Evolutionary conservation across 2,888 invertebrate genomes (phyloP).

Genomic region (Brachyptera putata): DNA sequence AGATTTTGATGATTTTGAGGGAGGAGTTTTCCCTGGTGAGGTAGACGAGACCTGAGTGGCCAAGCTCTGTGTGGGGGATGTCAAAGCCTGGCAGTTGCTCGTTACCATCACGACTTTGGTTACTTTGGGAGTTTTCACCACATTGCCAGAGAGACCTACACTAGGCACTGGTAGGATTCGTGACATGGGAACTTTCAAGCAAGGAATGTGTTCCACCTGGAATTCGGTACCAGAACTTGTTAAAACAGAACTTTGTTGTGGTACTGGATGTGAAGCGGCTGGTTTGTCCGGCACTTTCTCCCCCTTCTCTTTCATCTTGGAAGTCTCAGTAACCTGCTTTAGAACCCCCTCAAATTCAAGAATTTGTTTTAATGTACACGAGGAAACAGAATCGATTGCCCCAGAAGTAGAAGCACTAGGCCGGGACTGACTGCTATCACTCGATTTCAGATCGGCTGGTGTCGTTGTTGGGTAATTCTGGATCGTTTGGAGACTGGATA

Average conservation of each 20-base stretch:
- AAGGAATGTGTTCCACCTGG: slow-evolving; percentile 37
- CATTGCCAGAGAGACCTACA: slow-evolving; percentile 40
- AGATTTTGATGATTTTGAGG: slow-evolving; percentile 43
- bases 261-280: too few relatives aligned
- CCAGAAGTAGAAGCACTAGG: too few relatives aligned
- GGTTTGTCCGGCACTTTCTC: too few relatives aligned
- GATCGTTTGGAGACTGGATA: not conserved
- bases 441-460: too few relatives aligned
- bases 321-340: slow-evolving; percentile 58
- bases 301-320: slow-evolving; percentile 52
- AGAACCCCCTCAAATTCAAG: slow-evolving; percentile 76
- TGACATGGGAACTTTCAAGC: slow-evolving; percentile 27
- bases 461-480: slow-evolving; percentile 35
- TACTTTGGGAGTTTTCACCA: slow-evolving; percentile 35
- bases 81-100: slow-evolving; percentile 52
- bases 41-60: slow-evolving; percentile 53
- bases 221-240: slow-evolving; percentile 27
- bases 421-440: slow-evolving; percentile 44
- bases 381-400: slow-evolving; percentile 41
- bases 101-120: slow-evolving; percentile 64
- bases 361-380: slow-evolving; percentile 70
- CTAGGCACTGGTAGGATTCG: slow-evolving; percentile 25
- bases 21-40: slow-evolving; percentile 36
- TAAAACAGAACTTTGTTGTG: too few relatives aligned
- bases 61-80: slow-evolving; percentile 54